Evolutionary conservation across 2,888 invertebrate species (phyloP), one percentile per base, ranked within the genome.

Genomic region (Himalopsyche anomala): DNA sequence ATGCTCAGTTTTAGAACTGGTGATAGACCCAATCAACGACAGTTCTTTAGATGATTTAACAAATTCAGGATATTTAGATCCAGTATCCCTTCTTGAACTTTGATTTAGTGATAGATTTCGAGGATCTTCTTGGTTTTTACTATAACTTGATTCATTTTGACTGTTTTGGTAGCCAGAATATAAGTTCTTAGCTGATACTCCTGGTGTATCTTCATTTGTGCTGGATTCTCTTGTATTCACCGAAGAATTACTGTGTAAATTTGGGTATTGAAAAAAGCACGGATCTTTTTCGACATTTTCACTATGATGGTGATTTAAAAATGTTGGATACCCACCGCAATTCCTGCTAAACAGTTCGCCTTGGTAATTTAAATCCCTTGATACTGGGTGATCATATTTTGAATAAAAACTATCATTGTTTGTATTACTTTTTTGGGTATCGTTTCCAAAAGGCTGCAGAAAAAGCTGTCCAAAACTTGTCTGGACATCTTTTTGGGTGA

Each of bases 51-150:
- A 11, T 15, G 74, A 74, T 12, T 74, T 74, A 38, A 12, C 36
- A 36, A 38, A 74, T 74, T 74, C 74, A 12, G 74, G 74, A 12
- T 36, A 74, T 36, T 74, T 74, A 74, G 74, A 74, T 38, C 36
- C 74, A 38, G 74, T 12, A 36, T 74, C 74, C 15, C 74, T 4
- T 28, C 69, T 28, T 12, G 69, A 17, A 17, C 69, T 74, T 36
- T 12, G 36, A 74, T 74, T 36, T 2, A 15, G 38, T 12, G 74
- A 15, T 38, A 74, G 15, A 74, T 36, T 74, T 74, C 36, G 38
- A 11, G 11, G 28, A 38, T 74, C 74, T 38, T 51, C 51, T 15
- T 15, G 51, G 51, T 51, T 51, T 15, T 74, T 74, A 36, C 5
- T 74, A 5, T 36, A 74, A 74, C n/a, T 38, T 36, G 74, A 4